phyloP scores from a whole-genome alignment of 1,140 invertebrate species.

The Planococcus citri region DNA sequence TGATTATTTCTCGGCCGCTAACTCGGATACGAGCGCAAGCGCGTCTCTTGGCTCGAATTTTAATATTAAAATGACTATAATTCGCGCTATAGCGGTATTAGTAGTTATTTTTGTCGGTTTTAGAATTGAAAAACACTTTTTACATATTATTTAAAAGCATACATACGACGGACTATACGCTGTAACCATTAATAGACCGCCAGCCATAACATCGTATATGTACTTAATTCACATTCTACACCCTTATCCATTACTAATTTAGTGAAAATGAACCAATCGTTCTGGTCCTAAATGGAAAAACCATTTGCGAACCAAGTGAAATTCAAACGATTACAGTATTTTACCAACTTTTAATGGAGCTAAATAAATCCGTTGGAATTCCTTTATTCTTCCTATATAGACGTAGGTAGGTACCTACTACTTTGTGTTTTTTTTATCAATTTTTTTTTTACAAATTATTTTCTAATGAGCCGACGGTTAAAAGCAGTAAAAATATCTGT shows the following conservation, averaged over 20 bases:
- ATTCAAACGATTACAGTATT: neutral
- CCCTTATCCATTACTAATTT: neutral
- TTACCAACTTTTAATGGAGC: neutral
- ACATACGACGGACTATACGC: too few relatives aligned
- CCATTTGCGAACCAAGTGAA: neutral
- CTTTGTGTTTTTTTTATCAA: too few relatives aligned
- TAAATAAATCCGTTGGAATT: neutral
- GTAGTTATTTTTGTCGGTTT: neutral
- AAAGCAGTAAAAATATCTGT: too few relatives aligned
- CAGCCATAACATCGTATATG: neutral
- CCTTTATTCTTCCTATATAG: neutral
- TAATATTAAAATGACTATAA: neutral
- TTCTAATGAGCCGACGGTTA: too few relatives aligned
- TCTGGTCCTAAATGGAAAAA: neutral
- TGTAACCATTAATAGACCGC: neutral
- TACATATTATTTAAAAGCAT: too few relatives aligned
- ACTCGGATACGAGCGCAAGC: neutral
- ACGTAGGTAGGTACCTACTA: too few relatives aligned
- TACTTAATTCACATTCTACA: neutral
- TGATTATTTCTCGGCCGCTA: neutral
- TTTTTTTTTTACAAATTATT: too few relatives aligned
- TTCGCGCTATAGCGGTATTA: too few relatives aligned
- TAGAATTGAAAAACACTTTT: neutral
- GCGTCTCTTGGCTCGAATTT: neutral
- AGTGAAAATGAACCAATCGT: constrained; percentile 6